A percentile compares a stretch with the other conserved stretches of the same genome.
Conservation (phyloP, 1,140 invertebrate species). For the Heliothis subflexa region DNA sequence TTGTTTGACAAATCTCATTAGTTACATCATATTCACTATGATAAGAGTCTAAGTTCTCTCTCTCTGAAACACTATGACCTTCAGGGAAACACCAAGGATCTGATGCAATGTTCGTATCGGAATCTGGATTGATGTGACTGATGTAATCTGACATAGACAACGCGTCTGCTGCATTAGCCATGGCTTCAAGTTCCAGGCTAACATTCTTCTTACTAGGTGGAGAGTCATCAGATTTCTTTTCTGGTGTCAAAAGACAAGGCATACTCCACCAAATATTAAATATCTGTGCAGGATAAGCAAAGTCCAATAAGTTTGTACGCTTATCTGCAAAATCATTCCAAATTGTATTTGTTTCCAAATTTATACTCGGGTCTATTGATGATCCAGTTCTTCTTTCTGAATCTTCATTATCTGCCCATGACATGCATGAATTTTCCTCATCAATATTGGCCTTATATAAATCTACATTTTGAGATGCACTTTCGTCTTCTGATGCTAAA, state of each 20-base stretch:
- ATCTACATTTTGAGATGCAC: slow-evolving; percentile 59
- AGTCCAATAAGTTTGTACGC: slow-evolving; percentile 54
- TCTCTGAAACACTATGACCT: slow-evolving; percentile 74
- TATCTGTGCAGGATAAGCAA: slow-evolving; percentile 51
- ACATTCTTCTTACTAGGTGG: slow-evolving; percentile 41
- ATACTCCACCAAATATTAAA: slow-evolving; percentile 76
- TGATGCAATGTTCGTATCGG: slow-evolving; percentile 55
- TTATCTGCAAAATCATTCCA: slow-evolving; percentile 55
- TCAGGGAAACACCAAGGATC: slow-evolving; percentile 68
- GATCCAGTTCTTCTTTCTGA: slow-evolving; percentile 52
- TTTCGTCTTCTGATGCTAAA: slow-evolving; percentile 50
- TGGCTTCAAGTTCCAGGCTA: slow-evolving; percentile 53
- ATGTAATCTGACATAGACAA: slow-evolving; percentile 73
- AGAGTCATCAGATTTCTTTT: slow-evolving; percentile 40
- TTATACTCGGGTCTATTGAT: slow-evolving; percentile 5
- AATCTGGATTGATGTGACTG: slow-evolving; percentile 50
- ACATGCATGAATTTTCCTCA: slow-evolving; percentile 80
- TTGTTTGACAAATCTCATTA: slow-evolving; percentile 63
- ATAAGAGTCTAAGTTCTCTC: slow-evolving; percentile 68
- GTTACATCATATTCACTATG: slow-evolving; percentile 58
- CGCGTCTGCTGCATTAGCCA: slow-evolving; percentile 66
- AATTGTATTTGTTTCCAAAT: slow-evolving; percentile 43
- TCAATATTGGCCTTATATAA: slow-evolving; percentile 57
- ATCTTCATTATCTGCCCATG: slow-evolving; percentile 69
- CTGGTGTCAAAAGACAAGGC: slow-evolving; percentile 54